Percentiles rank a stretch among this genome's conserved stretches.
Evolutionary conservation across 30 jellyfish, hydroid and myxozoan genomes (phyloP).

Genomic region (Aurelia coerulea): DNA sequence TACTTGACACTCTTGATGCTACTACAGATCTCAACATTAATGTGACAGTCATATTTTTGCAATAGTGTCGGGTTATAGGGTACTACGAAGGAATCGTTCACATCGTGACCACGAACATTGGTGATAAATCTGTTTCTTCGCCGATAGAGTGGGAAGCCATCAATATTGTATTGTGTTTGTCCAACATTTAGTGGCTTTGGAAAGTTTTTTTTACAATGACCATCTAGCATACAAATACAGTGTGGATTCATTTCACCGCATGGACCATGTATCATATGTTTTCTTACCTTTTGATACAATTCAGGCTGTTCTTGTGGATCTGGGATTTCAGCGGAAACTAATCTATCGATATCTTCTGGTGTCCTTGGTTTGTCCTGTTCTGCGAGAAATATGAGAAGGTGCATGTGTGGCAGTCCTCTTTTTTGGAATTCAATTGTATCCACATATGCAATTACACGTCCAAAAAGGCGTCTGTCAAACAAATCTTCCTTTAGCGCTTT

Average conservation of each 20-base stretch:
- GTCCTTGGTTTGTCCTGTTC: no score
- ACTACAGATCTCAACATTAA: no score
- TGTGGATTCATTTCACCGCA: constrained; percentile 9
- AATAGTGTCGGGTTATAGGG: no score
- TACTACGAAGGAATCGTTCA: no score
- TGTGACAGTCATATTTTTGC: no score
- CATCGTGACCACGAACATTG: background rate
- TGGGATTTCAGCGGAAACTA: constrained; percentile 75
- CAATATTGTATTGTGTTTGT: constrained; percentile 29
- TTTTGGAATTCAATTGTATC: no score
- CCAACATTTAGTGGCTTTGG: constrained; percentile 20
- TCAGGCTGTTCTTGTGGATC: constrained; percentile 51
- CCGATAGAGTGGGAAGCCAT: background rate
- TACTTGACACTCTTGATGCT: no score
- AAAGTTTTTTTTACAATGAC: constrained; percentile 56
- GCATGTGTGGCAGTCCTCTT: no score
- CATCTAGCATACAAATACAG: constrained; percentile 73
- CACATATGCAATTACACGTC: no score
- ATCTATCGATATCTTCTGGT: background rate
- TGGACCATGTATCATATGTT: constrained; percentile 81
- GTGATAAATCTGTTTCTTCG: constrained; percentile 36
- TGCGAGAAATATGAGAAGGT: no score
- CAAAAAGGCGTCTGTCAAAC: no score
- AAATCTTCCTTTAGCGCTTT: no score
- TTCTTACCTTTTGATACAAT: constrained; percentile 39